A percentile compares a stretch with the other conserved stretches of the same genome.
Conservation (phyloP, 2,888 invertebrate genomes). For the Ctena decussata region DNA sequence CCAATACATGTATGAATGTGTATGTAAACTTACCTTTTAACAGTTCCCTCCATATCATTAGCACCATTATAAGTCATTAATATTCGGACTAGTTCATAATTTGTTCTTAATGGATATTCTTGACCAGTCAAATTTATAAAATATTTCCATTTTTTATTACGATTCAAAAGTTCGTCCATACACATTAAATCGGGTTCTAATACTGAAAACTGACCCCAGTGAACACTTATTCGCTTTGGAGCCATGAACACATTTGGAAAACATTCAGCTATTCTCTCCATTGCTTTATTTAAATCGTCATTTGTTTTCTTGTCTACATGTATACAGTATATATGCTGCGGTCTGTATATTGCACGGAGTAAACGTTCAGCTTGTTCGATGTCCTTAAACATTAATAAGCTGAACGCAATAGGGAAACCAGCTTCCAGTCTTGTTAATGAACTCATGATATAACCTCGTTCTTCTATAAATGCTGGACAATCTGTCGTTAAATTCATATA, state of each 20-base stretch:
- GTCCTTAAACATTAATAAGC: constrained; percentile 79
- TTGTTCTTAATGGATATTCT: constrained; percentile 82
- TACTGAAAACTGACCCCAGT: constrained; percentile 80
- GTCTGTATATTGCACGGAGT: constrained; percentile 81
- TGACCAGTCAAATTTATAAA: constrained; percentile 83
- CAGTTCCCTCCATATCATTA: constrained; percentile 78
- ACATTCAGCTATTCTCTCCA: constrained; percentile 70
- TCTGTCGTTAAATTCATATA: constrained; percentile 34
- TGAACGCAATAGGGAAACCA: constrained; percentile 80
- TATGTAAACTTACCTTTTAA: constrained; percentile 67
- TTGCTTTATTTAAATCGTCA: constrained; percentile 64
- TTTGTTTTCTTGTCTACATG: constrained; percentile 81
- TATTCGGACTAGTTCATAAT: constrained; percentile 80
- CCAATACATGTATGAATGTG: too few species aligned
- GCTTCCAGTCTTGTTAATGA: constrained; percentile 72
- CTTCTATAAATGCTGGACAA: constrained; percentile 53
- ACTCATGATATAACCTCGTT: constrained; percentile 58
- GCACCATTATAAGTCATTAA: constrained; percentile 80
- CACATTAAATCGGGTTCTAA: constrained; percentile 81
- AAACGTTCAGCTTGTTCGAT: constrained; percentile 79
- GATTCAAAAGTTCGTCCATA: constrained; percentile 73
- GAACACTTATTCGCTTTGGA: constrained; percentile 63
- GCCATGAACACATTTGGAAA: constrained; percentile 82
- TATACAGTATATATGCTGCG: constrained; percentile 84
- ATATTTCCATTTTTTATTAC: constrained; percentile 79